Base-by-base conservation (phyloP, 2,797 vertebrate species). In the Pelodytes ibericus region DNA sequence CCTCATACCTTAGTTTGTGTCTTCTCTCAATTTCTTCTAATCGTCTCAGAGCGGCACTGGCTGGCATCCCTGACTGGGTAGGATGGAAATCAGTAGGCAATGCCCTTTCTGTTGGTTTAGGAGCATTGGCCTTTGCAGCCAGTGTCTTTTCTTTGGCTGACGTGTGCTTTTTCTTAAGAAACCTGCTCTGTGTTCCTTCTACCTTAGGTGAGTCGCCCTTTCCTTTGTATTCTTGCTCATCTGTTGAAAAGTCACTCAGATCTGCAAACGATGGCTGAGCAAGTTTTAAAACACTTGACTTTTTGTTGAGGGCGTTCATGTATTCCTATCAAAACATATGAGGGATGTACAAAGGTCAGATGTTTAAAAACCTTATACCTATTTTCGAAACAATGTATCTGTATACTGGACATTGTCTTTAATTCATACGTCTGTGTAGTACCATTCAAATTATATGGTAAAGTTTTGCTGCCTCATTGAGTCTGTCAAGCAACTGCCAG, bases 21-120 rank as follows among this genome's bases (percentile, higher is more conserved):
- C 80, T 91, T 58, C 80, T 91, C 77, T 97, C 94, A 0, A 95
- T 89, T 13, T 89, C 86, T 0, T 89, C 92, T 64, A 91, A 86
- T 57, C 82, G 91, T 10, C 33, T 87, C 26, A 95, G 87, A 0
- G 79, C 80, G 0, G 87, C 82, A 0, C 10, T 81, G 0, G 80
- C 44, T 3, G 88, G 77, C 0, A 53, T 0, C 10, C 57, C 81
- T 2, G 87, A 78, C 36, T 71, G 49, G 26, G 64, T 22, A 49
- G 68, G 49, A 0, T 70, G 56, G 2, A 49, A 4, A 0, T 0
- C 0, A 0, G 20, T 29, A 4, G 0, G 0, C 0, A 0, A 9
- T 20, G 16, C 0, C 13, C 0, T 44, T 4, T 0, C 27, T 0
- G 58, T 0, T 16, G 10, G 0, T 2, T 0, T 2, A 0, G 18